Base-by-base conservation (phyloP, 2,888 invertebrate genomes). In the Xanthorhoe spadicearia region DNA sequence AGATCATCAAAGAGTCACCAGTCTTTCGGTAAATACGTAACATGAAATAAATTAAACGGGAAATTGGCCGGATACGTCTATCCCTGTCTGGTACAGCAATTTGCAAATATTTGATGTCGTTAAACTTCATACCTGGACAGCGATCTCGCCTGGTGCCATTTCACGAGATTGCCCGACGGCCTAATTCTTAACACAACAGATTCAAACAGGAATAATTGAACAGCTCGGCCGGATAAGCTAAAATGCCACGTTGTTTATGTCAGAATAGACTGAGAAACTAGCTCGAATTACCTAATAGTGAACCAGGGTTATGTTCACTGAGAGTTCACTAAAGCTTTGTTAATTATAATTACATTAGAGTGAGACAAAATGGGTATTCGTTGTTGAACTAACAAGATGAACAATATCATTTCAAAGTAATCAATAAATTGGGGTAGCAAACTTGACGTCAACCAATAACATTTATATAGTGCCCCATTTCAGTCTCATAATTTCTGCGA, bases 91-190 rank as follows among this genome's bases (percentile, higher is more conserved):
- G 72, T 66, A 70, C 70, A 76, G 72, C 77, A 77, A 79, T 79
- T 80, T 78, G 75, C 83, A 81, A 85, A 84, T 84, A 83, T 84
- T 86, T 83, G 74, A 84, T 82, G 76, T 76, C 76, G 80, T 83
- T 81, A 83, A 82, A 82, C 76, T 83, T 80, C 74, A 79, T 79
- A 80, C 78, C 77, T 81, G 76, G 73, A 78, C 77, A 78, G 72
- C 76, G 76, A 73, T 77, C 73, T 68, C 73, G 72, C 69, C 75
- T 77, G 66, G 74, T 77, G 72, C 74, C 76, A 76, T 69, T 78
- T 76, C 72, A 69, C 69, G 68, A 70, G 77, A 77, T 74, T 70
- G 71, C 70, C 70, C 70, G 68, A 74, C 74, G 74, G 58, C 74
- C 74, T 73, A 78, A 74, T 77, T 75, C 75, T 74, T 76, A 74